Conservation (phyloP, 2,797 vertebrate species). For the Sebastes aleutianus region DNA sequence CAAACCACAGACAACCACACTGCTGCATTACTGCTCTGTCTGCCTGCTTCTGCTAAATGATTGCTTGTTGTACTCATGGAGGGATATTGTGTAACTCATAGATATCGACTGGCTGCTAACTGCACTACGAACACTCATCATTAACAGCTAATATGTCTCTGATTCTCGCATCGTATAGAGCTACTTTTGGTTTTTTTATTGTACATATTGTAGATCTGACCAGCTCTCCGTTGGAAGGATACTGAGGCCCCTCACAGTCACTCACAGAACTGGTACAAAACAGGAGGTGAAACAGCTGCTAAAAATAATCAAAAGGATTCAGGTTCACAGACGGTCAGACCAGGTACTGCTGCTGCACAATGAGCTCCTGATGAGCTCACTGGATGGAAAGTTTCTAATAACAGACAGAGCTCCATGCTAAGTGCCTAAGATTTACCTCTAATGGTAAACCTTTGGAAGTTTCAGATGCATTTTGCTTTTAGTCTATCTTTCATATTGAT, state of each 20-base stretch:
- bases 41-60: constrained; percentile 7
- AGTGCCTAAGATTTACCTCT: background rate
- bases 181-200: background rate
- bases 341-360: background rate
- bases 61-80: background rate
- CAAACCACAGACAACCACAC: background rate
- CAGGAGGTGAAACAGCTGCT: background rate
- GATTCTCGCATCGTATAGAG: background rate
- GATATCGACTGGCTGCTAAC: constrained; percentile 6
- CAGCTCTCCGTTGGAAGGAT: background rate
- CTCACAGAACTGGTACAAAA: background rate
- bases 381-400: background rate
- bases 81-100: background rate
- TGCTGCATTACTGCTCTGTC: background rate
- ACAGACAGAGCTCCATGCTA: background rate
- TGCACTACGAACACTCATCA: background rate
- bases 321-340: background rate
- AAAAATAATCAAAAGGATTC: background rate
- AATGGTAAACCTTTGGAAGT: background rate
- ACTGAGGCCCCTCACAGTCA: background rate
- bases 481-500: background rate
- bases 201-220: background rate
- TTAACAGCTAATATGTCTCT: background rate
- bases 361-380: background rate
- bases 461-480: background rate